These are phyloP conservation scores for Zaprionus vittiger DNA, from an alignment of 1,140 invertebrate species.

Conservation along the genomic window DNA sequence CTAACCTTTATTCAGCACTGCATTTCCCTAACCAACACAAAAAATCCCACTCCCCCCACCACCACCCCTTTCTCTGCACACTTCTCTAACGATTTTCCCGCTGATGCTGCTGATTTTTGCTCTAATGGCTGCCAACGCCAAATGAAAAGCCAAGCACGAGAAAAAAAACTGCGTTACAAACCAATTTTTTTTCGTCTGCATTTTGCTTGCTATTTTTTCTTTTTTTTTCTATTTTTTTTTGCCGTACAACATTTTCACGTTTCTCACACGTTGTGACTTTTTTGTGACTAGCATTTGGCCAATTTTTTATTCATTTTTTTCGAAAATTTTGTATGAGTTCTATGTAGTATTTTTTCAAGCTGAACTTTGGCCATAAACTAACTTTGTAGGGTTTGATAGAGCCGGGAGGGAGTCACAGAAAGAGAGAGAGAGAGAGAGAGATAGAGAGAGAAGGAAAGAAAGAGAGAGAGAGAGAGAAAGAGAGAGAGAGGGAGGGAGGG, in stretches of 20 bases:
- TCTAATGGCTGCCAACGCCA: slow-evolving; percentile 79
- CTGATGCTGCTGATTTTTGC: slow-evolving; percentile 76
- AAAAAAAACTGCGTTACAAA: slow-evolving; percentile 70
- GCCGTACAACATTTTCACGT: slow-evolving; percentile 46
- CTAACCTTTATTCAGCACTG: slow-evolving; percentile 30
- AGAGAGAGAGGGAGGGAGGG: background rate
- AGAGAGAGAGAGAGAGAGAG: slow-evolving; percentile 1
- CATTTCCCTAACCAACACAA: background rate
- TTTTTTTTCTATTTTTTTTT: background rate
- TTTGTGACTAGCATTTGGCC: slow-evolving; percentile 68
- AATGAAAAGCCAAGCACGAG: slow-evolving; percentile 71
- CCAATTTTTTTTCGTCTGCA: slow-evolving; percentile 59
- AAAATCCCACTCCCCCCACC: background rate
- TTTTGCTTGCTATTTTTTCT: slow-evolving; percentile 23
- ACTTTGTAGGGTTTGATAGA: slow-evolving; percentile 77
- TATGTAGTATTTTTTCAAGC: slow-evolving; percentile 54
- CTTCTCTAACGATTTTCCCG: slow-evolving; percentile 6
- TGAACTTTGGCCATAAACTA: slow-evolving; percentile 79
- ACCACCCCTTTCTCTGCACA: background rate
- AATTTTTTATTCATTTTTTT: slow-evolving; percentile 54
- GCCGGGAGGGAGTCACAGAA: slow-evolving; percentile 9
- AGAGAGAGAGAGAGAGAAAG: background rate
- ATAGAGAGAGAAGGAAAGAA: background rate
- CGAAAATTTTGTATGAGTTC: slow-evolving; percentile 34
- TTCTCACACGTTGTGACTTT: slow-evolving; percentile 56